phyloP scores from a whole-genome alignment of 2,113 vertebrate genomes.

The Cettia cetti region DNA sequence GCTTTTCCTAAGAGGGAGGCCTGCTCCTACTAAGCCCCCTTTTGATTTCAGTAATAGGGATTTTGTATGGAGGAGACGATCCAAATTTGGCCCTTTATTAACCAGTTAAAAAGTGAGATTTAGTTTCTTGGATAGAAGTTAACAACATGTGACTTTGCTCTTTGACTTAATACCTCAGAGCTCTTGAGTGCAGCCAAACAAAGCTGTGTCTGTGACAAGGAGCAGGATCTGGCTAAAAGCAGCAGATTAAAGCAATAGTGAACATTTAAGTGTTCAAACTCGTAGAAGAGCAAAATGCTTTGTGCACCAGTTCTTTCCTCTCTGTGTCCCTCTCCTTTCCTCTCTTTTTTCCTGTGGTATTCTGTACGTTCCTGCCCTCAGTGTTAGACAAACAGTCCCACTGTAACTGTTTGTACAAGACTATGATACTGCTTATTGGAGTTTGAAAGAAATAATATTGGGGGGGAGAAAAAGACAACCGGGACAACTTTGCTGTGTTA shows the following conservation, averaged over 20 bases:
- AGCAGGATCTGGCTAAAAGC: neutral
- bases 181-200: neutral
- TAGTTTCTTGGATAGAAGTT: neutral
- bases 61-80: neutral
- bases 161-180: neutral
- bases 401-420: neutral
- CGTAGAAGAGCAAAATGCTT: neutral
- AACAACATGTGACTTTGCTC: neutral
- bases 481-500: neutral
- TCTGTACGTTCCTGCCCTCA: neutral
- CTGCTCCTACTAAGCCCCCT: neutral
- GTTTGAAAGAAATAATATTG: neutral
- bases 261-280: neutral
- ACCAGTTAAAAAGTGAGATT: neutral
- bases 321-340: neutral
- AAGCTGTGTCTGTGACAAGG: neutral
- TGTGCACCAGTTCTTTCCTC: neutral
- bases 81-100: conserved; percentile 14
- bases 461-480: neutral
- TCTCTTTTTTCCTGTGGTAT: neutral
- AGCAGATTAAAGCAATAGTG: neutral
- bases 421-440: neutral
- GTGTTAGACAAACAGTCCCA: neutral
- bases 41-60: neutral
- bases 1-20: neutral